Evolutionary conservation across 2,888 invertebrate genomes (phyloP).

Genomic region (Globia sparganii): DNA sequence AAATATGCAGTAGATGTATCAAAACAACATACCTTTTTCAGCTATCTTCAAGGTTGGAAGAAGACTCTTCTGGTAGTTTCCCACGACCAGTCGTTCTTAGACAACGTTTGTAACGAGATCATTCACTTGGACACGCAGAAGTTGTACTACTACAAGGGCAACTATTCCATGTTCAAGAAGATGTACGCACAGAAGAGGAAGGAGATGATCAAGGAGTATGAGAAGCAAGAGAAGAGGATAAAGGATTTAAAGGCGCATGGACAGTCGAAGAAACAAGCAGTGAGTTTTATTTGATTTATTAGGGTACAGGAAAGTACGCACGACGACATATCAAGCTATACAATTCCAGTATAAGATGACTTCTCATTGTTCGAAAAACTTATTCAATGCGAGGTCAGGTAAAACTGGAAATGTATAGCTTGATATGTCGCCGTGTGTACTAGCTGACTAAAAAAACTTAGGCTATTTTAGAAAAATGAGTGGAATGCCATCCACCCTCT

Average conservation of each 20-base stretch:
- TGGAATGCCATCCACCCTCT: neutral
- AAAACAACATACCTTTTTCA: constrained; percentile 75
- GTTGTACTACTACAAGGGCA: constrained; percentile 98
- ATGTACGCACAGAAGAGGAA: constrained; percentile 99
- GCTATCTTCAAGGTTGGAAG: constrained; percentile 99
- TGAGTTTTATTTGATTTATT: constrained; percentile 73
- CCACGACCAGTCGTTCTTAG: constrained; percentile 99
- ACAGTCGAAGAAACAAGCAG: constrained; percentile 98
- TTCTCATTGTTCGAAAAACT: no score
- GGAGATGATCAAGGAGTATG: constrained; percentile 98
- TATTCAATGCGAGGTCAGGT: no score
- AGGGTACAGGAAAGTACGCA: neutral
- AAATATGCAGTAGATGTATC: neutral
- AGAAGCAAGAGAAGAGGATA: constrained; percentile 99
- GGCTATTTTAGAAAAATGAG: neutral
- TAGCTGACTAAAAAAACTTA: neutral
- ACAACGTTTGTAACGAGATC: constrained; percentile 99
- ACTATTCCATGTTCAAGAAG: constrained; percentile 99
- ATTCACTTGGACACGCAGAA: constrained; percentile 99
- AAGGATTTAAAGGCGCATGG: constrained; percentile 98
- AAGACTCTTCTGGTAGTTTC: constrained; percentile 99
- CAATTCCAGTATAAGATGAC: no score
- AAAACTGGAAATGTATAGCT: no score
- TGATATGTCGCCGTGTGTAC: no score
- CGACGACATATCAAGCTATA: no score